Evolutionary conservation across 2,113 vertebrate species (phyloP).

Genomic region (Peucedramus taeniatus): DNA sequence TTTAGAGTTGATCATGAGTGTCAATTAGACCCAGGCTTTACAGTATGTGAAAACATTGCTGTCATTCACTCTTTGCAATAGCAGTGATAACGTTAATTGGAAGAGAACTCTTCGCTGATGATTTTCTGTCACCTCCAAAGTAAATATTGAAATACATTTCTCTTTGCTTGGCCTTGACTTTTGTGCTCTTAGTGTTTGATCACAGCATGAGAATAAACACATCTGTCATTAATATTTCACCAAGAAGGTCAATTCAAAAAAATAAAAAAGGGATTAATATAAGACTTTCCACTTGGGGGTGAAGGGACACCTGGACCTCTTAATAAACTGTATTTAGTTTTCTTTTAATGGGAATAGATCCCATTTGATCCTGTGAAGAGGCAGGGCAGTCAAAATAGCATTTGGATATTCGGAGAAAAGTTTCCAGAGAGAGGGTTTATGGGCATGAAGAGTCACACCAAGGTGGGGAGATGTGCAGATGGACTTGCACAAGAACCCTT

Average conservation of each 20-base stretch:
- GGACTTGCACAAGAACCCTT: not conserved
- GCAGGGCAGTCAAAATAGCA: not conserved
- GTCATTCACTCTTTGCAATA: not conserved
- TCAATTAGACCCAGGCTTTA: not conserved
- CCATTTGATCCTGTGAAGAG: not conserved
- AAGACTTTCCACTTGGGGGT: not conserved
- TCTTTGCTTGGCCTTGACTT: not conserved
- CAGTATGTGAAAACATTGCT: not conserved
- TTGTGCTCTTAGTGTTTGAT: not conserved
- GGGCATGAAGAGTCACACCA: not conserved
- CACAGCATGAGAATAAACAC: not conserved
- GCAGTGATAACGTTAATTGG: slow-evolving; percentile 1
- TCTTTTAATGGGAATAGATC: not conserved
- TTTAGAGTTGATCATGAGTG: not conserved
- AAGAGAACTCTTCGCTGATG: not conserved
- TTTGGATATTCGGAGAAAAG: not conserved
- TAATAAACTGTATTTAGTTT: not conserved
- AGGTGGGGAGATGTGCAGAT: not conserved
- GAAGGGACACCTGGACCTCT: not conserved
- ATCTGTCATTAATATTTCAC: slow-evolving; percentile 1
- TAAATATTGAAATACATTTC: slow-evolving; percentile 20
- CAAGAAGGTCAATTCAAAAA: not conserved
- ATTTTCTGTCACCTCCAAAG: slow-evolving; percentile 8
- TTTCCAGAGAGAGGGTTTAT: not conserved
- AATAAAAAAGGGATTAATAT: not conserved